Evolutionary conservation across 2,797 vertebrate genomes (phyloP).

Genomic region (Menidia menidia): DNA sequence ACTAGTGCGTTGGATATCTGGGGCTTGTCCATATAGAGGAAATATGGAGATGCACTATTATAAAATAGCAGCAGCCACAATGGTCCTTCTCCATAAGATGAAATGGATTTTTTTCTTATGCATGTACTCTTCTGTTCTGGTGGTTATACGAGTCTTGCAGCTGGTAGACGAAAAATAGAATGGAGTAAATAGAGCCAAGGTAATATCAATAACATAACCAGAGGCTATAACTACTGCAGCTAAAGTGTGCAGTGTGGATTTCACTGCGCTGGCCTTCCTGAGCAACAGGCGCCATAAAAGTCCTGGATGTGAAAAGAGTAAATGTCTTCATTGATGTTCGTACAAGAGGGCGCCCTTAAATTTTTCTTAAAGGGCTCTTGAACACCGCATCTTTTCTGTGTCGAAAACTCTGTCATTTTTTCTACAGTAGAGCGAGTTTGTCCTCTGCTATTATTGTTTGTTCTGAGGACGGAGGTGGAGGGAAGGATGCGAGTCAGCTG

Average conservation of each 20-base stretch:
- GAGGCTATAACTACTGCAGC: conserved; percentile 49
- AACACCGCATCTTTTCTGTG: conserved; percentile 35
- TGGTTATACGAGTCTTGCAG: conserved; percentile 29
- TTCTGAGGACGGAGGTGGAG: conserved; percentile 64
- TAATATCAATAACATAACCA: conserved; percentile 55
- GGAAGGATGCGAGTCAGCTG: conserved; percentile 66
- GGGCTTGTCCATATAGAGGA: not conserved
- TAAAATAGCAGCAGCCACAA: conserved; percentile 7
- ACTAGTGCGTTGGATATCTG: not conserved
- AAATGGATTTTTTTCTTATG: not conserved
- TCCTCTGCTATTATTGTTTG: conserved; percentile 63
- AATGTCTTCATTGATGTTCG: conserved; percentile 62
- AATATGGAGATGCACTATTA: not conserved
- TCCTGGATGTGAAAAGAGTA: conserved; percentile 60
- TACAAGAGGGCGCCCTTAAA: conserved; percentile 47
- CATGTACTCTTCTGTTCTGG: conserved; percentile 5
- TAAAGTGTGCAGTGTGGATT: conserved; percentile 55
- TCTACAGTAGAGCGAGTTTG: conserved; percentile 36
- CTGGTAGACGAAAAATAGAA: conserved; percentile 35
- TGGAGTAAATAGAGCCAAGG: conserved; percentile 29
- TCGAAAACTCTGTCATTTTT: conserved; percentile 34
- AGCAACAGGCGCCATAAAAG: conserved; percentile 56
- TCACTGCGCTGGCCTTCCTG: conserved; percentile 54
- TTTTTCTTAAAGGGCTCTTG: conserved; percentile 54
- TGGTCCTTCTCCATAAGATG: not conserved